Base-by-base conservation (phyloP, 2,113 vertebrate genomes). In the Oryzias javanicus region DNA sequence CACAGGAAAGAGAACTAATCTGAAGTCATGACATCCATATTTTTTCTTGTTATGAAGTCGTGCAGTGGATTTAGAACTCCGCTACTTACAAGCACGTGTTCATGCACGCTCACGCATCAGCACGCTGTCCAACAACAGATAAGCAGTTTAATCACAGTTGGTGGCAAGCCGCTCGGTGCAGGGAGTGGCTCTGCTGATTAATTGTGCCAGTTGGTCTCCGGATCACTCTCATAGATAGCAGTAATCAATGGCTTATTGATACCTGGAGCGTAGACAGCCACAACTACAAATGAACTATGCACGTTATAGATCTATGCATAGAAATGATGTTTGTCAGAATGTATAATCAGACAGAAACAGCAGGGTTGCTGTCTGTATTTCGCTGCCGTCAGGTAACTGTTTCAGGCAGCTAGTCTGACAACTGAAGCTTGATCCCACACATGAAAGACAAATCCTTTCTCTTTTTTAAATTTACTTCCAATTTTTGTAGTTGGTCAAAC, bases 181-280 rank as follows among this genome's bases (percentile, higher is more conserved):
- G 65, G 62, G 64, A 79, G 78, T 70, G 78, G 67, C 64, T 67
- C 55, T 70, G 80, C 70, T 84, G 84, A 84, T 84, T 83, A 80
- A 80, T 76, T 27, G 55, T 62, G 68, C 78, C 86, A 77, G 84
- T 78, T 83, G 78, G 47, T 80, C 63, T 35, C 61, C 64, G 74
- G 69, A 84, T 81, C 73, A 67, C 71, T 70, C 68, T 74, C 60
- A 70, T 68, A 73, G 76, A 83, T 67, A 64, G 55, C 71, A 74
- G 76, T 70, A 81, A 81, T 86, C 75, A 74, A 70, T 49, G 57
- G 46, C 67, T 86, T 72, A 83, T 85, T 80, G 80, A 83, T 0
- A 64, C 60, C 46, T 42, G 41, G 25, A 71, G 71, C 67, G 56
- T 60, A 66, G 62, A 54, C 60, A 56, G 69, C 54, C 58, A 62